phyloP scores from a whole-genome alignment of 2,113 vertebrate species.

The Gorsachius goisagi region DNA sequence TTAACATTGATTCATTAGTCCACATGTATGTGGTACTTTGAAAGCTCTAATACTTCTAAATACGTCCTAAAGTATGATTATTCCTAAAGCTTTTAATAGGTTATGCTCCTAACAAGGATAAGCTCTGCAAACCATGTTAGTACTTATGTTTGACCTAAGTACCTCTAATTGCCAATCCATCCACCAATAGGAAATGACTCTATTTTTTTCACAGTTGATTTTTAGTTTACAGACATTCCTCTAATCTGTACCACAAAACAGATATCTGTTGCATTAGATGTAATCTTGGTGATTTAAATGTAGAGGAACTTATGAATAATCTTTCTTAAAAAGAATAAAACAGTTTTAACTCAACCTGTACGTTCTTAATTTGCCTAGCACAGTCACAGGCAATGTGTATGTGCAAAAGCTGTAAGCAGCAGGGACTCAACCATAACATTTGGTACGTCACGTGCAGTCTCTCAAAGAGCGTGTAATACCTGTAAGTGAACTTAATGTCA shows the following conservation, averaged over 20 bases:
- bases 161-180: background rate
- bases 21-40: background rate
- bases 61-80: background rate
- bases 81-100: slow-evolving; percentile 23
- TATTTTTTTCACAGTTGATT: background rate
- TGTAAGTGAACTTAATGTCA: background rate
- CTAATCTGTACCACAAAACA: background rate
- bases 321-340: background rate
- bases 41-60: background rate
- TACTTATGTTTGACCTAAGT: background rate
- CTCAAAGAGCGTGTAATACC: background rate
- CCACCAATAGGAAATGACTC: background rate
- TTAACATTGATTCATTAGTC: background rate
- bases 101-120: background rate
- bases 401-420: background rate
- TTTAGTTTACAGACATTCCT: background rate
- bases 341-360: background rate
- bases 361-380: background rate
- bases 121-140: background rate
- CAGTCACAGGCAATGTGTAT: background rate
- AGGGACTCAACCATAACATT: background rate
- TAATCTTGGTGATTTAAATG: background rate
- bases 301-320: background rate
- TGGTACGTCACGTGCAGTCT: background rate
- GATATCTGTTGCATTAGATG: background rate